Evolutionary conservation across 2,888 invertebrate genomes (phyloP).

Genomic region (Chrysolina americana): DNA sequence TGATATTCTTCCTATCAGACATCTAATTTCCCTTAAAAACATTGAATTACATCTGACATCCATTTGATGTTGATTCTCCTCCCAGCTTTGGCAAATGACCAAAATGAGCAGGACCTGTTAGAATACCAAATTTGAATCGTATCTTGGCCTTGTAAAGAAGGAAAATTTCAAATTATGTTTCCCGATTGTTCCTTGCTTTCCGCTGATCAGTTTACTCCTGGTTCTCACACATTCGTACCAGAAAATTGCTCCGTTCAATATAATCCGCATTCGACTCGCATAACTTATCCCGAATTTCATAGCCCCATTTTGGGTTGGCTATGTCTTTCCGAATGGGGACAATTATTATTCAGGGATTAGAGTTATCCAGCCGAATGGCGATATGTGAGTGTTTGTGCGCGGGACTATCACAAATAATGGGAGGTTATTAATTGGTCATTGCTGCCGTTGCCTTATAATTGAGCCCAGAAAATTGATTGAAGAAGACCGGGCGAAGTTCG

Average conservation of each 20-base stretch:
- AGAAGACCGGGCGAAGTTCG: not conserved
- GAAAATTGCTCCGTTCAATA: slow-evolving; percentile 62
- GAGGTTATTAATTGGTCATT: slow-evolving; percentile 28
- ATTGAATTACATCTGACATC: too few relatives aligned
- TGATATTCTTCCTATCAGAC: too few relatives aligned
- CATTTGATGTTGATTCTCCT: too few relatives aligned
- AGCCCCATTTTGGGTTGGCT: slow-evolving; percentile 40
- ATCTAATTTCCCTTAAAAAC: too few relatives aligned
- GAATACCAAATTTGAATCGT: too few relatives aligned
- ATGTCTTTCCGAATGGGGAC: slow-evolving; percentile 44
- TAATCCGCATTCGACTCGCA: slow-evolving; percentile 62
- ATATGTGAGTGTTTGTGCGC: slow-evolving; percentile 32
- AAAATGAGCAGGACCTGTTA: too few relatives aligned
- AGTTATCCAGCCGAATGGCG: slow-evolving; percentile 41
- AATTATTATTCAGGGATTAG: slow-evolving; percentile 47
- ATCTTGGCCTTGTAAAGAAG: too few relatives aligned
- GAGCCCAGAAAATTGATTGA: not conserved
- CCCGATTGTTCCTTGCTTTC: too few relatives aligned
- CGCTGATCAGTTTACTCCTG: slow-evolving; percentile 9
- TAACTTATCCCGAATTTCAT: slow-evolving; percentile 45
- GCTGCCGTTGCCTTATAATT: slow-evolving; percentile 16
- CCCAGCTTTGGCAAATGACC: too few relatives aligned
- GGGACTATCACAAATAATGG: slow-evolving; percentile 40
- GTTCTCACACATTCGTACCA: slow-evolving; percentile 55
- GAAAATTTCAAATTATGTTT: too few relatives aligned